Evolutionary conservation across 1,140 invertebrate genomes (phyloP), one percentile per base, ranked within the genome.

Genomic region (Pseudachorutes palmiensis): DNA sequence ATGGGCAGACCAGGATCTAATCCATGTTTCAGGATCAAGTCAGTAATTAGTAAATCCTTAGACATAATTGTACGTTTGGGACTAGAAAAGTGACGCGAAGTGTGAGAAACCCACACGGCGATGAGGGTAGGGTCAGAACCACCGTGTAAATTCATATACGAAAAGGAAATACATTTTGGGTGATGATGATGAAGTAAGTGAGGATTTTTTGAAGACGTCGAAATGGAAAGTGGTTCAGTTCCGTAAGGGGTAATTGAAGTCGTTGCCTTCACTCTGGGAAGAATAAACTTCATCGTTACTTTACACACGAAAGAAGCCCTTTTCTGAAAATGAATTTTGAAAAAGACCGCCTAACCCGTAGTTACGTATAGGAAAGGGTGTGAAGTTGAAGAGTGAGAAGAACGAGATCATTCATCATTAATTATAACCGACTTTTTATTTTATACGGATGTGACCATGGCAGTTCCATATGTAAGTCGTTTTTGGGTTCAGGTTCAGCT

Each of bases 391-490:
- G 36, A 41, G 14, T 55, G 24, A 55, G 24, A 55, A 55, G 51
- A 22, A 55, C 9, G 24, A 55, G 51, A 9, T 19, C 24, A 55
- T 55, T 55, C 51, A 55, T 55, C 51, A 55, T 55, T 55, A 55
- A 55, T 55, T 55, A 55, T 41, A 41, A 41, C n/a, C n/a, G n/a
- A n/a, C 51, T 14, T 26, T 55, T 55, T 55, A 55, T 55, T 55
- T 55, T 5, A 55, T 24, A 55, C 51, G 24, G 51, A 55, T 55
- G 51, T 55, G 3, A 24, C 24, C 5, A 12, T n/a, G n/a, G n/a
- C n/a, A n/a, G n/a, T n/a, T n/a, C n/a, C n/a, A n/a, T n/a, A n/a
- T n/a, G n/a, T n/a, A n/a, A n/a, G n/a, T n/a, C n/a, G n/a, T n/a
- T n/a, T n/a, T n/a, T n/a, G n/a, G n/a, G 12, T 55, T 24, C 51